These are phyloP conservation scores for Heliconius aoede DNA, from an alignment of 2,888 invertebrate species.

Conservation along the genomic window DNA sequence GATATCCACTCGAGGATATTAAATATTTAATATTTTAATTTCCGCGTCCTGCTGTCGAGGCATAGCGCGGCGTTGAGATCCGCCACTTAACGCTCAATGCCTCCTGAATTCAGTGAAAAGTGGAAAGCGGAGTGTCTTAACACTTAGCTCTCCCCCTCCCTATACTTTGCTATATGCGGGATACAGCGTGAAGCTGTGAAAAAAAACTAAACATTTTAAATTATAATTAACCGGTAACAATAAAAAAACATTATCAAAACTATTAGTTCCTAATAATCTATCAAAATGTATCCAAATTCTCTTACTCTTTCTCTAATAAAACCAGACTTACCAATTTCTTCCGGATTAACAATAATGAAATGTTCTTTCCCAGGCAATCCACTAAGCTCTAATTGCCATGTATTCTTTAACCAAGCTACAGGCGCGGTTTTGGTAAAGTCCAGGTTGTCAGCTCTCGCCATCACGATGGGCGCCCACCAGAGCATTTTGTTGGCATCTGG, in stretches of 20 bases:
- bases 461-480: conserved; percentile 90
- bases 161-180: too few species aligned
- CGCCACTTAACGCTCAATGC: too few species aligned
- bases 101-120: neutral
- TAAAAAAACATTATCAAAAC: too few species aligned
- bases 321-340: conserved; percentile 87
- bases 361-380: conserved; percentile 83
- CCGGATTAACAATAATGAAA: conserved; percentile 91
- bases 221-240: too few species aligned
- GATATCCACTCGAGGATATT: too few species aligned
- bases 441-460: conserved; percentile 83
- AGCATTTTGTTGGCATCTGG: conserved; percentile 87
- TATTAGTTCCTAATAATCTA: too few species aligned
- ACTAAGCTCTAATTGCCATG: conserved; percentile 78
- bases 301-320: neutral
- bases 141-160: neutral
- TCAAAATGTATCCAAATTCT: too few species aligned
- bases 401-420: conserved; percentile 85
- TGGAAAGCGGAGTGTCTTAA: neutral
- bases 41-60: too few species aligned
- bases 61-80: too few species aligned
- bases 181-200: too few species aligned
- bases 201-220: too few species aligned
- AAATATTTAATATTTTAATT: too few species aligned
- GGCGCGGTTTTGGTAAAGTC: conserved; percentile 84